Base-by-base conservation (phyloP, 2,113 vertebrate genomes). In the Cavia aperea region DNA sequence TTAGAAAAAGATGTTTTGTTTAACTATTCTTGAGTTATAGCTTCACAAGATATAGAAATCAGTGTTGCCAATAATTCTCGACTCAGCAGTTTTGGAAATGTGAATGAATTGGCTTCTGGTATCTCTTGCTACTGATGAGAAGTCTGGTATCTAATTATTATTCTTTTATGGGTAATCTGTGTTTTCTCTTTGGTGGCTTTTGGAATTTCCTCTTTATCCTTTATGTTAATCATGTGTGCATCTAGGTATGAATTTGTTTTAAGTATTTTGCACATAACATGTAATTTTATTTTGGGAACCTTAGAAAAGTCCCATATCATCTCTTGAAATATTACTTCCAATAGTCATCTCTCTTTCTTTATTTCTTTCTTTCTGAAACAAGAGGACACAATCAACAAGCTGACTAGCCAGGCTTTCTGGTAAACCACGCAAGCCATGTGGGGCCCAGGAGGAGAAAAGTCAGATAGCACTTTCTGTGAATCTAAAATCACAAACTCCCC, bases 321-420 rank as follows among this genome's bases (percentile, higher is more conserved):
- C 43, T 88, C 62, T 77, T 14, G 73, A 86, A 78, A 82, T 94
- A 86, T 63, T 88, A 58, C 46, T 39, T 62, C 29, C 6, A 51
- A 15, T 43, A 63, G 62, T 77, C 36, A 10, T 16, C 39, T 39
- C 39, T 81, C 68, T 79, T 70, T 77, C 81, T 86, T 65, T 79
- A 9, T 54, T 88, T 90, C 46, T 81, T 39, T 87, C 54, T 77
- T 85, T 85, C 70, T 84, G 86, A 92, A 89, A 84, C 70, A 89
- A 62, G 56, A 56, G 56, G 56, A 56, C 14, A 15, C 56, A 56
- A 56, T 18, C 15, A 56, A 56, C 56, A 56, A 16, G 56, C 16
- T 15, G 3, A 56, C 56, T 56, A 56, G 56, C 56, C 56, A 16
- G 56, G 2, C 56, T 56, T 56, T 56, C 56, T 16, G 56, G 15